Base-by-base conservation (phyloP, 2,888 invertebrate species). In the Gisinianus flammeolus region DNA sequence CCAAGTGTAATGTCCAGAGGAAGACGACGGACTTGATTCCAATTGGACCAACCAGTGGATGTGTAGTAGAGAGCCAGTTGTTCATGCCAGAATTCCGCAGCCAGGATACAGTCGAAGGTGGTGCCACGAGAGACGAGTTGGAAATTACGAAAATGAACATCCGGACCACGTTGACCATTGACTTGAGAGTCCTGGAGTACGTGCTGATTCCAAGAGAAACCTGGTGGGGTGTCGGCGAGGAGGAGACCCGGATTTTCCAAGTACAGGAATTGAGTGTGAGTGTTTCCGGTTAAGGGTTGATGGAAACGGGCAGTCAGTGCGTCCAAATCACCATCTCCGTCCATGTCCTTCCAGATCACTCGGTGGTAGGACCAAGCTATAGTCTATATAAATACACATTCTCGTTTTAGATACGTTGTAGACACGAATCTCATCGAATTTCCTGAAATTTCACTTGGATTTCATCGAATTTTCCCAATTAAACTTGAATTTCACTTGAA, bases 261-360 rank as follows among this genome's bases (percentile, higher is more conserved):
- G 85, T 85, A 85, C n/a, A 83, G 73, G 22, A 85, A 73, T 67
- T 82, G 66, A 31, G 79, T 77, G 22, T 69, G 76, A 26, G 71
- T 79, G 54, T 44, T 62, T 64, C 68, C 77, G 19, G 64, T 68
- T 35, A 82, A 74, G 12, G 81, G 79, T 22, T 77, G 69, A 26
- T 52, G 76, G 69, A 80, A 82, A 6, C 82, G 76, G 10, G 81
- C 80, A 2, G 85, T 85, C 24, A 85, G 76, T 22, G 84, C 85
- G 66, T 86, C 86, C 35, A 85, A 70, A 71, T 85, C 84, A 0
- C 85, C 85, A 73, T 86, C 86, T 10, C 71, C 70, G 67, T 86
- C 85, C 81, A 85, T 85, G 72, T 86, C 86, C 77, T 83, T 84
- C 85, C 85, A 86, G 19, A 85, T 35, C 1, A 84, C 83, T 2